Percentiles rank a stretch among this genome's conserved stretches.
phyloP scores from a whole-genome alignment of 2,888 invertebrate genomes.

The Actias luna region DNA sequence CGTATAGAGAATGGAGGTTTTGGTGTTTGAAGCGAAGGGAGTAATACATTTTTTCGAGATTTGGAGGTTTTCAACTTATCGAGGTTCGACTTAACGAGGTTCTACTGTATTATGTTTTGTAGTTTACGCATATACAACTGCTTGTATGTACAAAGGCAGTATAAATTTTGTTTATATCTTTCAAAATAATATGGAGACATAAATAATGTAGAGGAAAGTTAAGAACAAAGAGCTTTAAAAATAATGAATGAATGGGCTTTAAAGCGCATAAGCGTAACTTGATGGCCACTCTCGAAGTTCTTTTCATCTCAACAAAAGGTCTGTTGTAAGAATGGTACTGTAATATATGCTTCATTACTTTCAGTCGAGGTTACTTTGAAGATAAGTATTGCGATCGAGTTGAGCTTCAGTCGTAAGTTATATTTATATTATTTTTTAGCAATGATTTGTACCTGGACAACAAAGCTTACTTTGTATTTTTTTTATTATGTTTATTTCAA shows the following conservation, averaged over 20 bases:
- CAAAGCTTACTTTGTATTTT: too few species aligned
- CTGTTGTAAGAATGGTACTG: background rate
- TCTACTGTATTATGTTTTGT: too few species aligned
- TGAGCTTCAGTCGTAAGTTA: constrained; percentile 16
- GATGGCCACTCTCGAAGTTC: background rate
- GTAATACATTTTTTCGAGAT: too few species aligned
- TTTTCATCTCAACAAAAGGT: background rate
- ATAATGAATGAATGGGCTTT: background rate
- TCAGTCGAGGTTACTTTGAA: constrained; percentile 27
- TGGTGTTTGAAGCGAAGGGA: too few species aligned
- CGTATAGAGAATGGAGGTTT: too few species aligned
- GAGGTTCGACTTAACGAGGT: too few species aligned
- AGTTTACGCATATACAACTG: too few species aligned
- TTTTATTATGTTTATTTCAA: too few species aligned
- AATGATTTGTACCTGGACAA: too few species aligned
- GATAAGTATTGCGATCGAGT: constrained; percentile 21
- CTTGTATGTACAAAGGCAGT: background rate
- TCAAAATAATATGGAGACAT: background rate
- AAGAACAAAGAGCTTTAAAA: background rate
- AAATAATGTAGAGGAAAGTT: background rate
- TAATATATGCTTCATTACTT: constrained; percentile 14
- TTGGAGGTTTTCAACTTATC: too few species aligned
- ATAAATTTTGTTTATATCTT: background rate
- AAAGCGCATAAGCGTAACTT: background rate
- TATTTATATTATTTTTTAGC: constrained; percentile 12